Conservation (phyloP, 2,888 invertebrate genomes). For the Proisotoma minuta region DNA sequence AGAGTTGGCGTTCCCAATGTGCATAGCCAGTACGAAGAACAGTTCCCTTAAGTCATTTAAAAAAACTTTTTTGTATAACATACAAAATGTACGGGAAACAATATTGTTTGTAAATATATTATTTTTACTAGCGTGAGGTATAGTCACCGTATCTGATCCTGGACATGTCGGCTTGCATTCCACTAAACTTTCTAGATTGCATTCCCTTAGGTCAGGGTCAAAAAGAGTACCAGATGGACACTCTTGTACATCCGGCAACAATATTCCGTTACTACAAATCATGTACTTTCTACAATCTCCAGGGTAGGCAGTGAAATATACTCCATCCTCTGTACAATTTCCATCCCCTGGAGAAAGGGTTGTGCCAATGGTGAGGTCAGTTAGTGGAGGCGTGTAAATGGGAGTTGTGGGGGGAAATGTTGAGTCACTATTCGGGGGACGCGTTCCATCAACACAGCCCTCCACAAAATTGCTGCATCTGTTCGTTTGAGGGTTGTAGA, state of each 20-base stretch:
- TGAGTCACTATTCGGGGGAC: too few relatives aligned
- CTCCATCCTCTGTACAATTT: slow-evolving; percentile 1
- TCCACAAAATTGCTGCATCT: background rate
- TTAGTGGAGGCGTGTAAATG: background rate
- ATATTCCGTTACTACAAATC: background rate
- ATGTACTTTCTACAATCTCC: background rate
- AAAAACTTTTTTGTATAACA: background rate
- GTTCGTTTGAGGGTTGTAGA: background rate
- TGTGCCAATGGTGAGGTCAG: background rate
- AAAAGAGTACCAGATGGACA: background rate
- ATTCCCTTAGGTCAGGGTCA: slow-evolving; percentile 1
- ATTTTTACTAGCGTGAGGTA: background rate
- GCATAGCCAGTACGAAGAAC: background rate
- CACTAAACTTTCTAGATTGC: background rate
- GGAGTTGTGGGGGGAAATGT: background rate
- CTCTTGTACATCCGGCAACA: background rate
- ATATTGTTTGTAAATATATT: background rate
- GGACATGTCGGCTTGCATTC: background rate
- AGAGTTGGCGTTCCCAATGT: background rate
- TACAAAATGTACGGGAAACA: background rate
- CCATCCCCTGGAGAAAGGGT: background rate
- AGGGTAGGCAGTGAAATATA: background rate
- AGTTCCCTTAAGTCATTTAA: background rate
- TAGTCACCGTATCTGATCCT: background rate
- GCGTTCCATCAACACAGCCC: background rate